Percentiles rank a stretch among this genome's conserved stretches.
Conservation (phyloP, 2,888 invertebrate genomes). For the Meiosimyza platycephala region DNA sequence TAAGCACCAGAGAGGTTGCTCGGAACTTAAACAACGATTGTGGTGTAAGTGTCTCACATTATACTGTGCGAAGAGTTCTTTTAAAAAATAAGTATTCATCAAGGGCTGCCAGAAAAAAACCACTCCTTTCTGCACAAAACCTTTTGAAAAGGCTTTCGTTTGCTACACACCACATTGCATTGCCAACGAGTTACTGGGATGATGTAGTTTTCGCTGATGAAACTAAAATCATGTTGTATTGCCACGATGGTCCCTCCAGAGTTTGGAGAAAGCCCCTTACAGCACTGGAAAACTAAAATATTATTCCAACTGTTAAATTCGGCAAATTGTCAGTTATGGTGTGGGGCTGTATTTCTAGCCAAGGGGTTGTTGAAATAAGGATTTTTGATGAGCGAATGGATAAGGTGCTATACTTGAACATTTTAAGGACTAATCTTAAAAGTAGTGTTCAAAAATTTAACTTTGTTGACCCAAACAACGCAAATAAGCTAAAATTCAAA, state of each 20-base stretch:
- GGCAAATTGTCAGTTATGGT: slow-evolving; percentile 42
- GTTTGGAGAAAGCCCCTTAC: slow-evolving; percentile 39
- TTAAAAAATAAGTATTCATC: slow-evolving; percentile 10
- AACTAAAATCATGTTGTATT: slow-evolving; percentile 43
- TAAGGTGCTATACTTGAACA: slow-evolving; percentile 5
- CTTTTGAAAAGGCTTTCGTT: not conserved
- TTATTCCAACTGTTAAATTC: slow-evolving; percentile 42
- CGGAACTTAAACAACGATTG: no score
- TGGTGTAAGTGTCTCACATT: not conserved
- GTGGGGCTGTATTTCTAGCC: slow-evolving; percentile 39
- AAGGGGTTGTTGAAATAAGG: slow-evolving; percentile 38
- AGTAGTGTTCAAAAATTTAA: slow-evolving; percentile 38
- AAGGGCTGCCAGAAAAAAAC: slow-evolving; percentile 22
- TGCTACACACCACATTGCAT: not conserved
- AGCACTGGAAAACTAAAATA: slow-evolving; percentile 27
- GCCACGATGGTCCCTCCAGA: slow-evolving; percentile 40
- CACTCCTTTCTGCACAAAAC: slow-evolving; percentile 1
- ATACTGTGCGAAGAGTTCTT: slow-evolving; percentile 17
- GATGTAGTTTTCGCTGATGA: slow-evolving; percentile 41
- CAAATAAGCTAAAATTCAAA: slow-evolving; percentile 1
- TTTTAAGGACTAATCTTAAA: slow-evolving; percentile 33
- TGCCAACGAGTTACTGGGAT: not conserved
- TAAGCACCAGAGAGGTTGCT: no score
- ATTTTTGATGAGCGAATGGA: slow-evolving; percentile 21
- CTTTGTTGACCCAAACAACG: slow-evolving; percentile 30